phyloP scores from a whole-genome alignment of 2,888 invertebrate genomes.

The Digitonthophagus gazella region DNA sequence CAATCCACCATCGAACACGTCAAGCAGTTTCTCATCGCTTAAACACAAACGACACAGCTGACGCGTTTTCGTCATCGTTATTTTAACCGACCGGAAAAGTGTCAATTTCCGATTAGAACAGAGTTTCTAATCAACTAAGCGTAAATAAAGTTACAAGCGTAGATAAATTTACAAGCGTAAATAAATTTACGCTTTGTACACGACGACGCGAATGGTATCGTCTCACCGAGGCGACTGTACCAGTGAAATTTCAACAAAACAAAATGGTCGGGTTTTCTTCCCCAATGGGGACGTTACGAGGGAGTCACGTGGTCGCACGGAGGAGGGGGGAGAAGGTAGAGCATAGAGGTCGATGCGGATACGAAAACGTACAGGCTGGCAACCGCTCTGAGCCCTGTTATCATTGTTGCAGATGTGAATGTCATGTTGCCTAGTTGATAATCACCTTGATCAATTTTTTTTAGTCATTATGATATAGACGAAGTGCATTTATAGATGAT shows the following conservation, averaged over 20 bases:
- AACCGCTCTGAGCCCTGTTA: too few species aligned
- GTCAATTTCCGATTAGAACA: too few species aligned
- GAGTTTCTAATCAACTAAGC: too few species aligned
- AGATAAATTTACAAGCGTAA: background rate
- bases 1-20: conserved; percentile 27
- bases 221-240: conserved; percentile 22
- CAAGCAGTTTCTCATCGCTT: conserved; percentile 31
- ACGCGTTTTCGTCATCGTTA: background rate
- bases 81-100: too few species aligned
- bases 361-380: background rate
- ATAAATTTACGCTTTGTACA: background rate
- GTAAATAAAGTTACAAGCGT: background rate
- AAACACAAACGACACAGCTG: conserved; percentile 38
- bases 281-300: conserved; percentile 25
- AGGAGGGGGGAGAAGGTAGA: conserved; percentile 12
- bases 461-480: too few species aligned
- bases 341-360: conserved; percentile 19
- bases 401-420: background rate
- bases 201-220: conserved; percentile 1
- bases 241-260: conserved; percentile 29
- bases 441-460: too few species aligned
- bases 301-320: conserved; percentile 23
- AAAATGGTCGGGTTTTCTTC: conserved; percentile 28
- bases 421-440: conserved; percentile 1
- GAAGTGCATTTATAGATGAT: too few species aligned